phyloP scores from a whole-genome alignment of 2,797 vertebrate species.

The Cottoperca gobio region DNA sequence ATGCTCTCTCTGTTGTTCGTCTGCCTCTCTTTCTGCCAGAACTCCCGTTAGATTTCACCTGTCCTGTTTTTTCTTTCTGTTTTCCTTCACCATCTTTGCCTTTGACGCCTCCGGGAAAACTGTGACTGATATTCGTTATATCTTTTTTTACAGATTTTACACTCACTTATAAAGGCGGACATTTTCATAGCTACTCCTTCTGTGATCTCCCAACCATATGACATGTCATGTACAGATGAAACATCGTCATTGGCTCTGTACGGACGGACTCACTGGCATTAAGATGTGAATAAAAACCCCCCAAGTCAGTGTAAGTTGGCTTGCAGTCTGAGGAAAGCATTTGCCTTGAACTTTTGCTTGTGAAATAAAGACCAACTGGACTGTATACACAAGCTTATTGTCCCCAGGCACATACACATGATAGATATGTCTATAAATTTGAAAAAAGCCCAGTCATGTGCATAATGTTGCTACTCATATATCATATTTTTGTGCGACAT shows the following conservation, averaged over 20 bases:
- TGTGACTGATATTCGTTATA: background rate
- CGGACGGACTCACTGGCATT: slow-evolving; percentile 27
- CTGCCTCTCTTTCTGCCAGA: slow-evolving; percentile 12
- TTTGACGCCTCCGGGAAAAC: background rate
- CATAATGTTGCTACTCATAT: slow-evolving; percentile 12
- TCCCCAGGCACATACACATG: slow-evolving; percentile 14
- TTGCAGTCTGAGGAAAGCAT: slow-evolving; percentile 20
- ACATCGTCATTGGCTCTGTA: background rate
- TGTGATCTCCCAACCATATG: slow-evolving; percentile 11
- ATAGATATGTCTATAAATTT: slow-evolving; percentile 20
- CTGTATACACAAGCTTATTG: slow-evolving; percentile 21
- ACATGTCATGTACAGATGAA: slow-evolving; percentile 3
- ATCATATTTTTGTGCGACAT: slow-evolving; percentile 4
- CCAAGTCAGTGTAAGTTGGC: background rate
- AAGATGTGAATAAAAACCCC: slow-evolving; percentile 12
- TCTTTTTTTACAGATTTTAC: slow-evolving; percentile 1
- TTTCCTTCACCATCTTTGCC: background rate
- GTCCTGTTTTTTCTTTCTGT: background rate
- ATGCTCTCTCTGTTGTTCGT: background rate
- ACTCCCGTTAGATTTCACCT: background rate
- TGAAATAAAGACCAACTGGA: slow-evolving; percentile 24
- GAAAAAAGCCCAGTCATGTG: slow-evolving; percentile 8
- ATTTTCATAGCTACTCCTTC: slow-evolving; percentile 8
- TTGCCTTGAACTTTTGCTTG: slow-evolving; percentile 23
- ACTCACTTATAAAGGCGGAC: background rate